Percentiles rank a stretch among this genome's conserved stretches.
phyloP scores from a whole-genome alignment of 2,888 invertebrate genomes.

The Anticlea derivata region DNA sequence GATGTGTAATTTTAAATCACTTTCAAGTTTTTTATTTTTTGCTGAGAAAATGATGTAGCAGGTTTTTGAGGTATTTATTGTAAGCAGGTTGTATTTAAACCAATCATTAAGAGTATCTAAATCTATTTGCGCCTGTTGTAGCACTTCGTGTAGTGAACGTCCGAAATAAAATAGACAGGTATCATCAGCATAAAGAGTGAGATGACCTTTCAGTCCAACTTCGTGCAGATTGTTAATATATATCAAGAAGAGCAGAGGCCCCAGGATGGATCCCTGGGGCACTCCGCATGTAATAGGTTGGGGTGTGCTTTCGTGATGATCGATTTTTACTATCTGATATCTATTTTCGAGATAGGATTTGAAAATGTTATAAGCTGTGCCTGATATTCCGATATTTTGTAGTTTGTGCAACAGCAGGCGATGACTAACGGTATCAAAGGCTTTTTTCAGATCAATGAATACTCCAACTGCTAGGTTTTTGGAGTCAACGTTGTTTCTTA shows the following conservation, averaged over 20 bases:
- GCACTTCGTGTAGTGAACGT: too few species aligned
- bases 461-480: neutral
- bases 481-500: neutral
- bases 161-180: slow-evolving; percentile 13
- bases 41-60: too few species aligned
- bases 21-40: too few species aligned
- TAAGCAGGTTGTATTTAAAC: neutral
- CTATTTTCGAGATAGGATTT: neutral
- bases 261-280: slow-evolving; percentile 23
- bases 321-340: neutral
- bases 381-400: neutral
- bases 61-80: too few species aligned
- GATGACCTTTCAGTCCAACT: slow-evolving; percentile 13
- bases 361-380: neutral
- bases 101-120: neutral
- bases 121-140: neutral
- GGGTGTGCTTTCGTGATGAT: neutral
- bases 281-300: slow-evolving; percentile 2
- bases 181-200: slow-evolving; percentile 17
- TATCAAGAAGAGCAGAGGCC: slow-evolving; percentile 17
- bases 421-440: neutral
- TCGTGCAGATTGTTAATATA: slow-evolving; percentile 14
- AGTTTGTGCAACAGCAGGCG: neutral
- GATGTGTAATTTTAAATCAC: too few species aligned
- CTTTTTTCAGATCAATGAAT: neutral